These are phyloP conservation scores for Eupeodes latifasciatus DNA, from an alignment of 2,888 invertebrate species.

Conservation along the genomic window DNA sequence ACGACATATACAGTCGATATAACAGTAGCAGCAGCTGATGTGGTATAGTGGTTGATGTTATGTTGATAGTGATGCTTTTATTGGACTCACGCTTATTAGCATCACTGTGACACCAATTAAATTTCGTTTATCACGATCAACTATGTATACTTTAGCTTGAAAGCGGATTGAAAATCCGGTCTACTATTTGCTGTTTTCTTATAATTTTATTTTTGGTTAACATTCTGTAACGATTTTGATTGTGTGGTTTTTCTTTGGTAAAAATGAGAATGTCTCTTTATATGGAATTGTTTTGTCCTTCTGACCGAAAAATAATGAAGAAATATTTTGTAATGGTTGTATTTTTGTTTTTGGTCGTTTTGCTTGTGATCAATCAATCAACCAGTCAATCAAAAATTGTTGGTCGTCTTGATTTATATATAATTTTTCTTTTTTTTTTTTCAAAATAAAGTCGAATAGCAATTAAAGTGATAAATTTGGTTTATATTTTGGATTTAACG, in stretches of 20 bases:
- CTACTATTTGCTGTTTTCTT: constrained; percentile 20
- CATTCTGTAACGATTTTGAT: constrained; percentile 13
- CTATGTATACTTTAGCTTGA: neutral
- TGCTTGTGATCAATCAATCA: constrained; percentile 54
- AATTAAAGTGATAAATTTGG: constrained; percentile 9
- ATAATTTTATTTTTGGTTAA: constrained; percentile 10
- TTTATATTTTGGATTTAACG: neutral
- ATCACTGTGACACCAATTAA: constrained; percentile 75
- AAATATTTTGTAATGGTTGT: constrained; percentile 30
- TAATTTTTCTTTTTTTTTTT: too few species aligned
- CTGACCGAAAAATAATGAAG: constrained; percentile 11
- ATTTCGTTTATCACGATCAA: constrained; percentile 72
- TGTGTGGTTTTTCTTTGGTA: constrained; percentile 24
- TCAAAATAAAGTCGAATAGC: neutral
- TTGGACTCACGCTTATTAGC: constrained; percentile 72
- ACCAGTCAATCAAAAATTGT: constrained; percentile 1
- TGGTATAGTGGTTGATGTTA: constrained; percentile 43
- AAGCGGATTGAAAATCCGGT: constrained; percentile 44
- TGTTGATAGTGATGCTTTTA: constrained; percentile 70
- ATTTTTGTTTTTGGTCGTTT: neutral
- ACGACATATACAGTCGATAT: constrained; percentile 42
- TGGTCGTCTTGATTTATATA: constrained; percentile 25
- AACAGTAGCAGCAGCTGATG: constrained; percentile 37
- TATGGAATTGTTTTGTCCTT: constrained; percentile 52
- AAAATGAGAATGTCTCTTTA: constrained; percentile 50